Evolutionary conservation across 2,113 vertebrate species (phyloP), one percentile per base, ranked within the genome.

Genomic region (Heloderma charlesbogerti): DNA sequence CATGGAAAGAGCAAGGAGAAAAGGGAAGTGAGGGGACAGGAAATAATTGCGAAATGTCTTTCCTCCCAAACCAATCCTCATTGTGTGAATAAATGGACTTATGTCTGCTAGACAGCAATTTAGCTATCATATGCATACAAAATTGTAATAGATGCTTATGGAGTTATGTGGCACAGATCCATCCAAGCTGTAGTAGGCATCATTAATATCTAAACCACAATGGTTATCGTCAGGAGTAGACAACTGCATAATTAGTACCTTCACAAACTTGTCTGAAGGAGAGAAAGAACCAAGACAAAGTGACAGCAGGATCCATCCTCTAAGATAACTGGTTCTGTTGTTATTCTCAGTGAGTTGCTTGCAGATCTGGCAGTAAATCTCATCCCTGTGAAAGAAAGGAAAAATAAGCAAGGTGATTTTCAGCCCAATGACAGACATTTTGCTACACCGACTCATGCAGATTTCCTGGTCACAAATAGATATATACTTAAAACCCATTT

Each of bases 301-400:
- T 2, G 98, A 99, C 54, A 99, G 96, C 72, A 99, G 98, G 95
- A 99, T 98, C 99, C 99, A 99, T 54, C 99, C 99, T 34, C 99
- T 98, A 84, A 97, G 98, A 88, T 96, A 96, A 96, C 98, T 99
- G 94, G 94, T 98, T 9, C 90, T 98, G 89, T 97, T 98, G 90
- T 91, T 96, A 96, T 99, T 99, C 45, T 98, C 98, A 1, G 98
- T 98, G 80, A 99, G 98, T 94, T 99, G 99, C 95, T 99, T 99
- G 95, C 99, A 99, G 97, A 99, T 99, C 97, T 99, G 99, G 96
- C 99, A 99, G 94, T 99, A 99, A 94, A 99, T 98, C 95, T 99
- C 99, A 92, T 99, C 99, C 94, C 99, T 99, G 96, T 82, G 96
- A 93, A 2, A n/a, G 94, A 93, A 96, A 72, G 94, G 0, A 27